phyloP scores from a whole-genome alignment of 2,113 vertebrate genomes.

The Protobothrops flavoviridis region DNA sequence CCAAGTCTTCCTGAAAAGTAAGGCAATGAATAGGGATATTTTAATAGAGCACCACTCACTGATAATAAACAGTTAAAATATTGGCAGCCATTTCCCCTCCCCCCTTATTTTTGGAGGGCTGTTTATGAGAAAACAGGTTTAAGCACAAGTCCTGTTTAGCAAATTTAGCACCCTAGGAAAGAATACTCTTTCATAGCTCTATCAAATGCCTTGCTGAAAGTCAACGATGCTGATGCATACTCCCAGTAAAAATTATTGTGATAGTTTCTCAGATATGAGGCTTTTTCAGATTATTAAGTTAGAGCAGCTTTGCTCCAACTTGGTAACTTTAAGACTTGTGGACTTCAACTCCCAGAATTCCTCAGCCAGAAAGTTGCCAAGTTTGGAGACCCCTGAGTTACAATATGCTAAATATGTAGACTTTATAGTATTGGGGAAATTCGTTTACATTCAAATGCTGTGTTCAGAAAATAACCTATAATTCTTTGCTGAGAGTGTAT shows the following conservation, averaged over 20 bases:
- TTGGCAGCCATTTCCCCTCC: fast-evolving
- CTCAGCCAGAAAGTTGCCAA: not conserved
- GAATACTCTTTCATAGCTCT: not conserved
- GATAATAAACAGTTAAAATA: not conserved
- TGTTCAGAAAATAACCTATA: not conserved
- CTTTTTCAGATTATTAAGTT: not conserved
- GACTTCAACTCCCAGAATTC: not conserved
- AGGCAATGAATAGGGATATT: constrained; percentile 7
- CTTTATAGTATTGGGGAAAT: not conserved
- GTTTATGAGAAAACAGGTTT: not conserved
- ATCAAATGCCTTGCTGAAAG: not conserved
- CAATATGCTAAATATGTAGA: not conserved
- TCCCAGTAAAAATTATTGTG: not conserved
- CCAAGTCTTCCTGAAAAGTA: constrained; percentile 78
- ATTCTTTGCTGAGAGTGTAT: not conserved
- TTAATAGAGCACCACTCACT: not conserved
- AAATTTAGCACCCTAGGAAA: not conserved
- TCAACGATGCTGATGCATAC: not conserved
- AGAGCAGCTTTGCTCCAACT: not conserved
- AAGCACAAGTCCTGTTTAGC: not conserved
- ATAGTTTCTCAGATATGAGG: not conserved
- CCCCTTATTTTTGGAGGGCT: not conserved
- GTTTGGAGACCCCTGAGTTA: not conserved
- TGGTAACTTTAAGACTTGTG: not conserved
- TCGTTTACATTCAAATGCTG: not conserved